Percentiles rank a stretch among this genome's conserved stretches.
Conservation (phyloP, 2,113 vertebrate genomes). For the Cettia cetti region DNA sequence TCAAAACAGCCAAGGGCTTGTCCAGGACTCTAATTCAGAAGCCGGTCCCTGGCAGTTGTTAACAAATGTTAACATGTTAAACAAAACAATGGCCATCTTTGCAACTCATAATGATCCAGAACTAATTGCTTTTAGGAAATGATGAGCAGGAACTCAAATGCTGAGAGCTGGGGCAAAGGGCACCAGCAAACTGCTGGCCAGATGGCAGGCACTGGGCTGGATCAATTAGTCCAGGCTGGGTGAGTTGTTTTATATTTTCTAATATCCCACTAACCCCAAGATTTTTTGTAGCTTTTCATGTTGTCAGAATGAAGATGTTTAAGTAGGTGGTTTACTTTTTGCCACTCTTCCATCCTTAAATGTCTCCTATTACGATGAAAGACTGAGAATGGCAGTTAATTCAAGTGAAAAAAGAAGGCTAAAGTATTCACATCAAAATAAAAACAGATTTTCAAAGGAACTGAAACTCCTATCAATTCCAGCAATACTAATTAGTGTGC, state of each 20-base stretch:
- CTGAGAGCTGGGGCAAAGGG: slow-evolving; percentile 3
- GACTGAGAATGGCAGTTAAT: background rate
- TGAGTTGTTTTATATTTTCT: background rate
- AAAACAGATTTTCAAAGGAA: background rate
- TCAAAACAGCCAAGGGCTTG: background rate
- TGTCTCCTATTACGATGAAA: background rate
- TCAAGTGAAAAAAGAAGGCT: background rate
- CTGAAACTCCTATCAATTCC: background rate
- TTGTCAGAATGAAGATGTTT: background rate
- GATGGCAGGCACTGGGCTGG: background rate
- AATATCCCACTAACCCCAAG: background rate
- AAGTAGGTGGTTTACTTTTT: background rate
- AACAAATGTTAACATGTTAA: too few relatives aligned
- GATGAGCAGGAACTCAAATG: background rate
- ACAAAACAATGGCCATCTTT: background rate
- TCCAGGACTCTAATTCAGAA: background rate
- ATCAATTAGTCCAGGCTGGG: background rate
- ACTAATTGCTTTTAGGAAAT: background rate
- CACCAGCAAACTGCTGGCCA: background rate
- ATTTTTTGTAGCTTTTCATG: background rate
- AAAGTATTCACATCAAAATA: background rate
- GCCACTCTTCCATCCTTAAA: background rate
- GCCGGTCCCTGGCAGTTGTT: background rate
- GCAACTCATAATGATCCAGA: background rate
- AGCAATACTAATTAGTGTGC: background rate